Conservation (phyloP, 2,797 vertebrate genomes). For the Macroramphosus scolopax region DNA sequence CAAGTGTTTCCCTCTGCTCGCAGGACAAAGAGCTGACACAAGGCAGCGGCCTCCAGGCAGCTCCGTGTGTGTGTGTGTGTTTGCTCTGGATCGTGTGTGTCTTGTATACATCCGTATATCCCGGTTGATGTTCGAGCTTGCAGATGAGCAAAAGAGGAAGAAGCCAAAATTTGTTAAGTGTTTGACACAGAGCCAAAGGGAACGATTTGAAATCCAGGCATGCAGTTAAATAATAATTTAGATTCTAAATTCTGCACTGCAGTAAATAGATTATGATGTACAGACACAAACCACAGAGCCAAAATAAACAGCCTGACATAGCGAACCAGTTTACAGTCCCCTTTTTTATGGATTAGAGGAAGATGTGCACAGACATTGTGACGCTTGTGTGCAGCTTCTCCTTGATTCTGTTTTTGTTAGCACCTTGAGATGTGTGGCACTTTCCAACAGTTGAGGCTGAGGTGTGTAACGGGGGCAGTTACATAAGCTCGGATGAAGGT, state of each 20-base stretch:
- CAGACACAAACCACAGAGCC: slow-evolving; percentile 48
- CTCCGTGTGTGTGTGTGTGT: slow-evolving; percentile 34
- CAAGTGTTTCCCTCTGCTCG: slow-evolving; percentile 49
- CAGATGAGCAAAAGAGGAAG: slow-evolving; percentile 30
- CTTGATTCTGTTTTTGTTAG: slow-evolving; percentile 43
- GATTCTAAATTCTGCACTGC: slow-evolving; percentile 53
- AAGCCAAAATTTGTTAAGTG: slow-evolving; percentile 44
- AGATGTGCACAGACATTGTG: slow-evolving; percentile 49
- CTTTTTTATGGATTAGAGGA: slow-evolving; percentile 58
- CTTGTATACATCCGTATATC: slow-evolving; percentile 39
- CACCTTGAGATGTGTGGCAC: slow-evolving; percentile 40
- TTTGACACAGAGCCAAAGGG: slow-evolving; percentile 49
- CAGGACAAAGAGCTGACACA: slow-evolving; percentile 64
- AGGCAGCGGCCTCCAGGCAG: slow-evolving; percentile 48
- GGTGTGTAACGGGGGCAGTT: slow-evolving; percentile 66
- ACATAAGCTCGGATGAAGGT: slow-evolving; percentile 66
- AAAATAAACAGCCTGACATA: slow-evolving; percentile 57
- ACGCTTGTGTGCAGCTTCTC: slow-evolving; percentile 30
- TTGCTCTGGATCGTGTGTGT: slow-evolving; percentile 15
- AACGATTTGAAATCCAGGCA: slow-evolving; percentile 36
- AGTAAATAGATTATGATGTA: slow-evolving; percentile 63
- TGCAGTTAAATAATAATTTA: slow-evolving; percentile 51
- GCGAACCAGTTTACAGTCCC: slow-evolving; percentile 48
- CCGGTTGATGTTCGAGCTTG: slow-evolving; percentile 23
- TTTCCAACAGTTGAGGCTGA: slow-evolving; percentile 49